A percentile compares a stretch with the other conserved stretches of the same genome.
Evolutionary conservation across 2,888 invertebrate genomes (phyloP).

Genomic region (Gastracanthus pulcherrimus): DNA sequence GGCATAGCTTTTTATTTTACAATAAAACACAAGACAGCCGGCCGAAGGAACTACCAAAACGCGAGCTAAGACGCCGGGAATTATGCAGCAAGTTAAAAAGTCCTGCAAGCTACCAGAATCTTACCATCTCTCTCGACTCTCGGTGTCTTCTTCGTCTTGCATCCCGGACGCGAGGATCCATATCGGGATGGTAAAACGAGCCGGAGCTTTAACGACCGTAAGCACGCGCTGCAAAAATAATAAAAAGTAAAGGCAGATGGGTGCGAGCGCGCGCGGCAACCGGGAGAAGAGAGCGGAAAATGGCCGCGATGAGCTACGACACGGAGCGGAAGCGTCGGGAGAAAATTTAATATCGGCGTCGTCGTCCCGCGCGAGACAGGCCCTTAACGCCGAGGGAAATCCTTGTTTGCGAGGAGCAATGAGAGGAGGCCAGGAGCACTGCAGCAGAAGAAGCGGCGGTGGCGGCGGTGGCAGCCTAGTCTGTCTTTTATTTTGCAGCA

Average conservation of each 20-base stretch:
- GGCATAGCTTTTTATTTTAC: too few relatives aligned
- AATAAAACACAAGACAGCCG: too few relatives aligned
- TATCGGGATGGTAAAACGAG: slow-evolving; percentile 41
- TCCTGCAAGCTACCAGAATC: too few relatives aligned
- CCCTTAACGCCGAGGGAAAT: slow-evolving; percentile 13
- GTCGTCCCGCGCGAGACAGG: slow-evolving; percentile 18
- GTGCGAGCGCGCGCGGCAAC: background rate
- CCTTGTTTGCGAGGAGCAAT: slow-evolving; percentile 9
- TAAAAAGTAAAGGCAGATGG: background rate
- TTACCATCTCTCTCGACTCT: too few relatives aligned
- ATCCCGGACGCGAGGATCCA: too few relatives aligned
- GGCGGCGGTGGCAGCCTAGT: too few relatives aligned
- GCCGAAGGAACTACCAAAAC: too few relatives aligned
- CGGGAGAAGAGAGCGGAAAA: background rate
- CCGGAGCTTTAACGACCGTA: slow-evolving; percentile 29
- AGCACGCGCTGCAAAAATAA: background rate
- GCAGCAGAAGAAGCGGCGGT: too few relatives aligned
- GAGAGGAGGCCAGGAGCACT: too few relatives aligned
- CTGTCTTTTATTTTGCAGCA: slow-evolving; percentile 1
- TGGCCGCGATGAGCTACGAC: background rate
- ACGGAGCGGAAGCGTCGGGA: background rate
- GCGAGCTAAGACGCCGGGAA: too few relatives aligned
- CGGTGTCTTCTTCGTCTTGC: too few relatives aligned
- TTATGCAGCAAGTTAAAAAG: too few relatives aligned
- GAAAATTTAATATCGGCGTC: slow-evolving; percentile 46